Evolutionary conservation across 2,797 vertebrate genomes (phyloP).

Genomic region (Schizothorax lantsangensis): DNA sequence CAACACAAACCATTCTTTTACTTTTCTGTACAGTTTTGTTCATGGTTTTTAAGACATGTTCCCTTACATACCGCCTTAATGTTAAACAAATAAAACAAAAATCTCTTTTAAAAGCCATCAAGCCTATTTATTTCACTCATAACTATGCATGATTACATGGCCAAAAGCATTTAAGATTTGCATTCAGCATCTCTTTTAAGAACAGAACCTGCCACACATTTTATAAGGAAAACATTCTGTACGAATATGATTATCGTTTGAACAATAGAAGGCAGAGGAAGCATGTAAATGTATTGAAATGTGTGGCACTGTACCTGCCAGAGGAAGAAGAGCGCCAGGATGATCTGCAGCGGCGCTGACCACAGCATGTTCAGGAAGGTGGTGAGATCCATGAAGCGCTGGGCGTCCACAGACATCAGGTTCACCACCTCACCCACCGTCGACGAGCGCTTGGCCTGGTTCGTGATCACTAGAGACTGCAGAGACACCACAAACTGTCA

Average conservation of each 20-base stretch:
- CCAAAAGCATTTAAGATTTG: not conserved
- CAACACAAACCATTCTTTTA: not conserved
- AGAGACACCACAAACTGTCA: not conserved
- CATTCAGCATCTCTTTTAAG: not conserved
- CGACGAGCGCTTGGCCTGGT: conserved; percentile 88
- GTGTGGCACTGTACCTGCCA: conserved; percentile 84
- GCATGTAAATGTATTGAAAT: not conserved
- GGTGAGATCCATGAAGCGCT: conserved; percentile 90
- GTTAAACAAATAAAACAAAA: not conserved
- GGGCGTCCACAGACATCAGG: conserved; percentile 96
- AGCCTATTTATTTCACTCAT: not conserved
- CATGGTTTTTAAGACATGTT: no score
- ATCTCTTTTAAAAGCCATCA: not conserved
- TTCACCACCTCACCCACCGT: conserved; percentile 95
- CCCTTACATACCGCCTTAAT: not conserved
- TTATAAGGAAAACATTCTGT: not conserved
- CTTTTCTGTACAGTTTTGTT: no score
- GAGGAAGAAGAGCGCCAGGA: conserved; percentile 92
- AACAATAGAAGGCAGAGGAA: not conserved
- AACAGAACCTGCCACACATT: not conserved
- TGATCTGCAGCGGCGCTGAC: conserved; percentile 94
- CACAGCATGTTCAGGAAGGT: conserved; percentile 93
- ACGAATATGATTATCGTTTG: not conserved
- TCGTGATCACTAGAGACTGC: conserved; percentile 92
- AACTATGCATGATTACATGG: not conserved